These are phyloP conservation scores for Anagyrus pseudococci DNA, from an alignment of 2,888 invertebrate species.

Conservation along the genomic window DNA sequence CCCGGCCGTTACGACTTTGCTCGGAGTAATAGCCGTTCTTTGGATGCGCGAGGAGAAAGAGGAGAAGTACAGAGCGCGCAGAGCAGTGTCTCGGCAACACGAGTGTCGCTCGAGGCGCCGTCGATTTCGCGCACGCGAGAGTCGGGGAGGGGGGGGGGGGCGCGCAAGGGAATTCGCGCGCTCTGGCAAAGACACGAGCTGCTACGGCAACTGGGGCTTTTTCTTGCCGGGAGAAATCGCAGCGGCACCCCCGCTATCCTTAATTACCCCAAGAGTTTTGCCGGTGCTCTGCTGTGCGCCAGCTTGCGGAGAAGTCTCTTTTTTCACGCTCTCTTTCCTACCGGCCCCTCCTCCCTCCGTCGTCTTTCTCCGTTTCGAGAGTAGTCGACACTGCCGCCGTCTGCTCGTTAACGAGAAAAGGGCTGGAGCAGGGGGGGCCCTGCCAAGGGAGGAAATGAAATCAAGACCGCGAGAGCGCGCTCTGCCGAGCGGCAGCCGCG, in stretches of 20 bases:
- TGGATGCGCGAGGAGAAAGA: no score
- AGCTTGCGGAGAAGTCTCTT: background rate
- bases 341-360: no score
- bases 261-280: background rate
- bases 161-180: no score
- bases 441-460: constrained; percentile 18
- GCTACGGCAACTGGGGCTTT: background rate
- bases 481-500: no score
- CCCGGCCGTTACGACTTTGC: no score
- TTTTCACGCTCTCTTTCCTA: no score
- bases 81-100: background rate
- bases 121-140: constrained; percentile 34
- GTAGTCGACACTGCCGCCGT: no score
- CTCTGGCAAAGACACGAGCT: background rate
- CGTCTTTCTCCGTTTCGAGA: no score
- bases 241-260: background rate
- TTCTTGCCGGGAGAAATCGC: no score
- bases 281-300: background rate
- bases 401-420: constrained; percentile 24
- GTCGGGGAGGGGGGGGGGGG: constrained; percentile 2
- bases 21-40: no score
- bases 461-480: constrained; percentile 1
- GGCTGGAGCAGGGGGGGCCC: background rate
- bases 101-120: constrained; percentile 16
- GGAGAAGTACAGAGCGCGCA: no score